Base-by-base conservation (phyloP, 2,113 vertebrate species). In the Tragelaphus imberbis region DNA sequence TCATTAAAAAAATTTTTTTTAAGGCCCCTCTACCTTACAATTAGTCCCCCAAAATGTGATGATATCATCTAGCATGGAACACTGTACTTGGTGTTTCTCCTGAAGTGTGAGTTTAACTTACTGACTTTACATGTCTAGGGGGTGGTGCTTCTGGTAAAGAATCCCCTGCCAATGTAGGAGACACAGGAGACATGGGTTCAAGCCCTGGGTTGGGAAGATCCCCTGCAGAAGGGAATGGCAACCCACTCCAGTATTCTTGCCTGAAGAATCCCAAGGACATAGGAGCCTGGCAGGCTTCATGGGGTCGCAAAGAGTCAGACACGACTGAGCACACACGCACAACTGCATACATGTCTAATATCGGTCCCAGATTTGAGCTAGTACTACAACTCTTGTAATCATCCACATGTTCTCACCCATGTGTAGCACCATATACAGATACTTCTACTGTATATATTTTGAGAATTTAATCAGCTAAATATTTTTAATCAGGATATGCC, bases 401-500 rank as follows among this genome's bases (percentile, higher is more conserved):
- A 28, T 28, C 68, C 82, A 77, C 16, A 79, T 5, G 14, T 71
- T 51, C 53, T 84, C 44, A n/a, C 53, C 53, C 13, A 6, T 4
- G 17, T 6, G 17, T 33, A 61, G 36, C 33, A 21, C n/a, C 85
- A 63, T 27, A 51, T 11, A 58, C 21, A 12, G 11, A 68, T 53
- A 85, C 80, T 68, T 33, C 84, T 36, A 40, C 14, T 71, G 47
- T 30, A 51, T 51, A 17, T 51, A 87, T 55, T 80, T 92, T 94
- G 91, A 91, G 36, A 84, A 91, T 65, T 59, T 84, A 87, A 79
- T 53, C 88, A 33, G 40, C 27, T 80, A n/a, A 27, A 40, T 88
- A 68, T 86, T 94, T 88, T 96, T 55, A 94, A 97, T 59, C 36
- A 84, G 21, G 16, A 49, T 68, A 58, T 61, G 15, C 23, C n/a